Conservation (phyloP, 2,113 vertebrate genomes). For the Nibea albiflora region DNA sequence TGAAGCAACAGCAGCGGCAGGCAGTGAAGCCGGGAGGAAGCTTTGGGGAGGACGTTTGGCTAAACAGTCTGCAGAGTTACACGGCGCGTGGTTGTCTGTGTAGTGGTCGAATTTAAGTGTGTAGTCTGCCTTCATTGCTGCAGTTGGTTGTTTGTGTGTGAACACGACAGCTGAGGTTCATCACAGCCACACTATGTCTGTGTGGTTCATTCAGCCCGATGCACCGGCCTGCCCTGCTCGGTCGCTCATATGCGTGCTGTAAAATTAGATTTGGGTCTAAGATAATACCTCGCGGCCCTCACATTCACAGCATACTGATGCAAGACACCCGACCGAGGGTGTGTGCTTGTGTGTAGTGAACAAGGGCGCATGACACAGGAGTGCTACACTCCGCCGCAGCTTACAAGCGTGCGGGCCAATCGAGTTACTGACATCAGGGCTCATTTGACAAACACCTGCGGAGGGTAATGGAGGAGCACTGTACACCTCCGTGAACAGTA, state of each 20-base stretch:
- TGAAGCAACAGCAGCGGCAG: background rate
- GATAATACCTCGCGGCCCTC: constrained; percentile 53
- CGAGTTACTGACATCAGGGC: constrained; percentile 31
- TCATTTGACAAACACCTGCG: constrained; percentile 54
- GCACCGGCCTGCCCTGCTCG: constrained; percentile 6
- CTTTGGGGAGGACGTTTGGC: constrained; percentile 7
- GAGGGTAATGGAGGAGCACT: constrained; percentile 13
- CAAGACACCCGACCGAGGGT: constrained; percentile 7
- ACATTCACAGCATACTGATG: constrained; percentile 59
- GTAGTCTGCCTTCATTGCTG: background rate
- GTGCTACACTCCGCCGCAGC: constrained; percentile 12
- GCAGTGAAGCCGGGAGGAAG: background rate
- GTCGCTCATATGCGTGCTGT: constrained; percentile 3
- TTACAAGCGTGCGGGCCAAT: constrained; percentile 41
- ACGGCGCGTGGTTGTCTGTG: background rate
- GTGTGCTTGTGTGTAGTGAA: constrained; percentile 17
- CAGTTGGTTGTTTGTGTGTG: constrained; percentile 19
- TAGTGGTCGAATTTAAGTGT: background rate
- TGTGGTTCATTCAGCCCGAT: constrained; percentile 56
- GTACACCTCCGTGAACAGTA: background rate
- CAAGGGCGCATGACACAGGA: background rate
- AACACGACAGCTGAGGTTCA: constrained; percentile 33
- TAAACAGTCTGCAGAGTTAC: background rate
- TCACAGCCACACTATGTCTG: constrained; percentile 16
- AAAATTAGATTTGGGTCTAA: constrained; percentile 69